These are phyloP conservation scores for Eudorcas thomsonii DNA, from an alignment of 2,113 vertebrate species.

Conservation along the genomic window DNA sequence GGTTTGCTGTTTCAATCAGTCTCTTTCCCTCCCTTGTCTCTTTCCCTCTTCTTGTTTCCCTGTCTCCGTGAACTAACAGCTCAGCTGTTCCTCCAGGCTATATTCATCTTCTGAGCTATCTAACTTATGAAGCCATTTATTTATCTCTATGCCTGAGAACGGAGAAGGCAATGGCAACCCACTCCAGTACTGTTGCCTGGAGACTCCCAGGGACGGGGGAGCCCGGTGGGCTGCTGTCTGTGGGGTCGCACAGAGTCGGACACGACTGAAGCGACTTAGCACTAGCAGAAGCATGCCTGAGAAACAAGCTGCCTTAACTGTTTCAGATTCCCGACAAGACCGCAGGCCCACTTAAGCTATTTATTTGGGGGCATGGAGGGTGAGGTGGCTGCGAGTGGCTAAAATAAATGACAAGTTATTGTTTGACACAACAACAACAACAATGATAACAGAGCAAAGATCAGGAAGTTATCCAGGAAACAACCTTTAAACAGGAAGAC, in stretches of 20 bases:
- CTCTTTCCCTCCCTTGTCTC: neutral
- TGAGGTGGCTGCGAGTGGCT: neutral
- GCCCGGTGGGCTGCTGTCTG: too few relatives aligned
- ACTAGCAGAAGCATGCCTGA: neutral
- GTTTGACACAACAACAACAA: neutral
- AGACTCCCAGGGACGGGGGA: too few relatives aligned
- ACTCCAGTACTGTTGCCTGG: too few relatives aligned
- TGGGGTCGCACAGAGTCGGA: too few relatives aligned
- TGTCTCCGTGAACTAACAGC: conserved; percentile 39
- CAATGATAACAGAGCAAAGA: neutral
- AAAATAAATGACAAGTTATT: neutral
- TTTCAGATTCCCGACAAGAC: neutral
- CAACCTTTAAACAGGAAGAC: neutral
- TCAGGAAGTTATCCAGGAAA: neutral
- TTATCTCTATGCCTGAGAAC: conserved; percentile 43
- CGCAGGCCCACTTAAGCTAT: neutral
- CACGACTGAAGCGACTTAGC: too few relatives aligned
- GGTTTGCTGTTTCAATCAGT: conserved; percentile 29
- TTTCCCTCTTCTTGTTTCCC: neutral
- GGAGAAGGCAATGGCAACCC: too few relatives aligned
- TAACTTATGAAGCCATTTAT: conserved; percentile 34
- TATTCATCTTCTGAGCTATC: conserved; percentile 31
- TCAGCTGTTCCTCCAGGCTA: conserved; percentile 27
- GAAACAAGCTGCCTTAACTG: conserved; percentile 40
- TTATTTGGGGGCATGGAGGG: neutral